Evolutionary conservation across 1,140 invertebrate genomes (phyloP), one percentile per base, ranked within the genome.

Genomic region (Neotoxoptera formosana): DNA sequence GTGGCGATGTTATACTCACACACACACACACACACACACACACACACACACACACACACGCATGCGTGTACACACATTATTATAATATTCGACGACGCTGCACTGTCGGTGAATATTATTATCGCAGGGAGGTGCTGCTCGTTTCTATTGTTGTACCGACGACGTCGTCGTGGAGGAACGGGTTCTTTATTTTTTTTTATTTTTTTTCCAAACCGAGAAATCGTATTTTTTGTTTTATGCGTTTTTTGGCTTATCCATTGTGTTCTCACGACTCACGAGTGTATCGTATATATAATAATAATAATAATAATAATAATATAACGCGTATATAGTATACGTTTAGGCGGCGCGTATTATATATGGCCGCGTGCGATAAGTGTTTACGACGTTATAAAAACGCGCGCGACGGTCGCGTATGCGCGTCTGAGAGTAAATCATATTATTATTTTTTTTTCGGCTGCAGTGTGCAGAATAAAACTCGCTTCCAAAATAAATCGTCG

Each of bases 321-420:
- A n/a, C n/a, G n/a, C n/a, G n/a, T n/a, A n/a, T n/a, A n/a, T n/a
- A n/a, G 25, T 48, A 48, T 34, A n/a, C 47, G n/a, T 30, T 30
- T 47, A n/a, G 86, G 47, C n/a, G n/a, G n/a, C n/a, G n/a, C n/a
- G n/a, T 34, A 88, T 76, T 76, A 88, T 45, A 88, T 34, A 88
- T 47, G 47, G 51, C 51, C n/a, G 48, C 51, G 20, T 53, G 88
- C 88, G 88, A 89, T 89, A 89, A 89, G 88, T 89, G 30, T 89
- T 89, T 89, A 89, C 51, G 88, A 89, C 48, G 88, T 89, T 89
- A 89, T 89, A 89, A 89, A 89, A 89, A 89, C 45, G 45, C 84
- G 45, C 84, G 84, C 41, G 83, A 86, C 48, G 36, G 34, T 41
- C 41, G 87, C 87, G 86, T 41, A 48, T n/a, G 47, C 45, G 47